Evolutionary conservation across 2,888 invertebrate genomes (phyloP).

Genomic region (Amphipoea lucens): DNA sequence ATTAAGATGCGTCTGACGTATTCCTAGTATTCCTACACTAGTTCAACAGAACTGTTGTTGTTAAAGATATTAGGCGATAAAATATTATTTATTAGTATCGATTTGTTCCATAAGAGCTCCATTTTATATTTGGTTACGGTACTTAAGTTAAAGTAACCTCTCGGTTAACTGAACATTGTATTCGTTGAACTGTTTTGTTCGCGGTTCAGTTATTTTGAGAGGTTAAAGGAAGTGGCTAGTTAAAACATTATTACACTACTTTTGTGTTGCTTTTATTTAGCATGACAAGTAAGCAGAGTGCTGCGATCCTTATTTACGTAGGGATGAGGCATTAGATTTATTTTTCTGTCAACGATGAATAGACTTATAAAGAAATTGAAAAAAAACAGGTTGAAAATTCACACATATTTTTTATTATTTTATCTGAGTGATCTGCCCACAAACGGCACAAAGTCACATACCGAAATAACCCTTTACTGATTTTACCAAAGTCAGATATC

Average conservation of each 20-base stretch:
- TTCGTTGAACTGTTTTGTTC: slow-evolving; percentile 52
- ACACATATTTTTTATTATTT: not conserved
- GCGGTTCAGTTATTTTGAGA: slow-evolving; percentile 31
- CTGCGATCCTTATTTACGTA: not conserved
- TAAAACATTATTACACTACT: slow-evolving; percentile 12
- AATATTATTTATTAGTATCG: slow-evolving; percentile 21
- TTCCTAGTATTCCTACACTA: not conserved
- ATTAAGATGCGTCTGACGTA: not conserved
- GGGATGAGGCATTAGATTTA: not conserved
- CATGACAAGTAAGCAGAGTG: slow-evolving; percentile 1
- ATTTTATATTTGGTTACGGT: slow-evolving; percentile 34
- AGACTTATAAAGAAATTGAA: too few species aligned
- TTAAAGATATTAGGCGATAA: slow-evolving; percentile 11
- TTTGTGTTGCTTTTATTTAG: slow-evolving; percentile 24
- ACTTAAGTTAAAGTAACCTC: slow-evolving; percentile 24
- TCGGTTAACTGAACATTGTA: slow-evolving; percentile 30
- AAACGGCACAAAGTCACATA: too few species aligned
- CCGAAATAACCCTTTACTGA: too few species aligned
- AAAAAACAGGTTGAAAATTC: not conserved
- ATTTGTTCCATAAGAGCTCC: slow-evolving; percentile 24
- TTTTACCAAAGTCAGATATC: not conserved
- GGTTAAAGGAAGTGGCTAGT: slow-evolving; percentile 38
- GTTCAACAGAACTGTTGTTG: not conserved
- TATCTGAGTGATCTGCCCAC: not conserved
- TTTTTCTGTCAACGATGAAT: not conserved